Percentiles rank a stretch among this genome's conserved stretches.
These are phyloP conservation scores for Drosophila watanabei DNA, from an alignment of 1,140 invertebrate species.

Conservation along the genomic window DNA sequence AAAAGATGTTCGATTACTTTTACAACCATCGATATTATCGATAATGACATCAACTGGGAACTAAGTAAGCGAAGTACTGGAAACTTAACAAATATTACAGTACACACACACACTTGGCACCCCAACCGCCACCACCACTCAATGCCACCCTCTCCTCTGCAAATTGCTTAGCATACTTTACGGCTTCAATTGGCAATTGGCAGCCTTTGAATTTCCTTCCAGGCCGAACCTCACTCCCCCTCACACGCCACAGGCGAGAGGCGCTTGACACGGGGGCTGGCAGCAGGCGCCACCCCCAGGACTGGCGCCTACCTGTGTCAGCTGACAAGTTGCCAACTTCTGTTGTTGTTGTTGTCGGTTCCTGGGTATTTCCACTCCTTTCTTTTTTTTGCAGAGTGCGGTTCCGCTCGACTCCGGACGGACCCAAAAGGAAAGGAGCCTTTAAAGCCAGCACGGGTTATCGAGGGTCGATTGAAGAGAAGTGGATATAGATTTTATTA, in stretches of 20 bases:
- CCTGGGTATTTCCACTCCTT: constrained; percentile 21
- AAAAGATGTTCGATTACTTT: background rate
- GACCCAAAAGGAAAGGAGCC: background rate
- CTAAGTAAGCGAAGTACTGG: constrained; percentile 8
- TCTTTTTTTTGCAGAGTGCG: constrained; percentile 8
- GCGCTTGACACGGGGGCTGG: constrained; percentile 40
- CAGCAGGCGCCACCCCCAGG: constrained; percentile 9
- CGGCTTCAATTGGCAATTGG: constrained; percentile 83
- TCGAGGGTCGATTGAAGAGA: constrained; percentile 6
- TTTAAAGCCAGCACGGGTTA: background rate
- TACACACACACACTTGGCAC: constrained; percentile 21
- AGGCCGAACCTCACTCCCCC: constrained; percentile 2
- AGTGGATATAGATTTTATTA: background rate
- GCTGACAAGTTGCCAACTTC: constrained; percentile 77
- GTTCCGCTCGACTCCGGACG: background rate
- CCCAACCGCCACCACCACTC: background rate
- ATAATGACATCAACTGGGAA: background rate
- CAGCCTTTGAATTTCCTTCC: constrained; percentile 76
- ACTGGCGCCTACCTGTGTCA: constrained; percentile 74
- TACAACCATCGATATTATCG: background rate
- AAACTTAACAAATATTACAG: constrained; percentile 73
- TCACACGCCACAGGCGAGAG: constrained; percentile 1
- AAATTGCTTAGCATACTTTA: constrained; percentile 84
- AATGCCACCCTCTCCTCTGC: constrained; percentile 5
- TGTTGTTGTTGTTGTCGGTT: constrained; percentile 48